Evolutionary conservation across 2,797 vertebrate species (phyloP).

Genomic region (Gymnopithys bicolor): DNA sequence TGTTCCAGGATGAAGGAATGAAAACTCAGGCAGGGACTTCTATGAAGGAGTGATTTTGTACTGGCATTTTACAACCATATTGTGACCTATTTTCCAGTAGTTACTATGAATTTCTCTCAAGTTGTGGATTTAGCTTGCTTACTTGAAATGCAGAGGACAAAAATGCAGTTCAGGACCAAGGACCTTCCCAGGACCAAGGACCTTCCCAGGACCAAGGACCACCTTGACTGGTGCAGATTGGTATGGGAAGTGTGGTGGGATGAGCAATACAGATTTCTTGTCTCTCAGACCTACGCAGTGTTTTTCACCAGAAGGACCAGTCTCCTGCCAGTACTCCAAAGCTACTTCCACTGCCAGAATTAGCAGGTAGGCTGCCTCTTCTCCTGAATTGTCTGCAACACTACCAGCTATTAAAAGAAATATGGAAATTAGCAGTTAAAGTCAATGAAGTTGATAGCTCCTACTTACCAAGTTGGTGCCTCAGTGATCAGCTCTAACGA

Average conservation of each 20-base stretch:
- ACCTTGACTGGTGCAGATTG: background rate
- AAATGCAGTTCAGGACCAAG: background rate
- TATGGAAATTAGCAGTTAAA: conserved; percentile 45
- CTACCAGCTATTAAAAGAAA: conserved; percentile 31
- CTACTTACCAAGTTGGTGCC: conserved; percentile 43
- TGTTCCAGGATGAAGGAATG: background rate
- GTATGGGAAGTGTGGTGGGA: background rate
- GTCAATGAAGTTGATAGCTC: conserved; percentile 27
- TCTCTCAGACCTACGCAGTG: background rate
- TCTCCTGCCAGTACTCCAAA: conserved; percentile 3
- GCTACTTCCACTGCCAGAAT: background rate
- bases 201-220: background rate
- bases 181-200: background rate
- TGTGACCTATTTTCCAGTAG: background rate
- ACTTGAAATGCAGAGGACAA: background rate
- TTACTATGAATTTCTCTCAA: background rate
- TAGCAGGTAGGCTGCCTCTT: background rate
- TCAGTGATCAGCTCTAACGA: conserved; percentile 52
- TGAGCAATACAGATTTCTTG: background rate
- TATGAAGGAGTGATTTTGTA: background rate
- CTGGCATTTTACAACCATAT: background rate
- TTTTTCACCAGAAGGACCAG: conserved; percentile 17
- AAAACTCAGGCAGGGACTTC: background rate
- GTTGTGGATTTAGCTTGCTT: background rate
- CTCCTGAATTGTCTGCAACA: background rate